Evolutionary conservation across 1,140 invertebrate species (phyloP), one percentile per base, ranked within the genome.

Genomic region (Drosophila equinoxialis): DNA sequence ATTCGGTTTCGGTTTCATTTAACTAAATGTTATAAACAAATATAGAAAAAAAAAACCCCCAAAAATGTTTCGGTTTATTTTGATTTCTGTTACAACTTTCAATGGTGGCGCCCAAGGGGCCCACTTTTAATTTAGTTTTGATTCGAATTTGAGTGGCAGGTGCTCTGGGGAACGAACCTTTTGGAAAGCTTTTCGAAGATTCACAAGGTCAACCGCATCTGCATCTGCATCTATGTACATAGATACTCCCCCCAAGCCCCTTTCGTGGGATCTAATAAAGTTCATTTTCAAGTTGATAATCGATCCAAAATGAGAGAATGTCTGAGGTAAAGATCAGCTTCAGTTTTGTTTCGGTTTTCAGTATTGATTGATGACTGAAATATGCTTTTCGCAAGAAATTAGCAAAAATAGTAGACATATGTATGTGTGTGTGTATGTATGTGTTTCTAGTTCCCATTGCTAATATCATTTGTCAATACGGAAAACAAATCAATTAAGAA

Each of bases 1-100:
- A 75, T 81, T 85, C 67, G 79, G 79, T 75, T 73, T 79, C 78
- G 71, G 83, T 79, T 87, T 74, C 64, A 69, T 71, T 64, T 77
- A 58, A 33, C 55, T 58, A 17, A 51, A 51, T 51, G 45, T 51
- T 51, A 51, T 23, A 10, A 51, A 11, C 14, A 48, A 48, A 48
- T 48, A 48, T 48, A 48, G 14, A 51, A 23, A 51, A 10, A 20
- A 51, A 51, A 51, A 20, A 23, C 3, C 3, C 23, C 23, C 3
- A 51, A 20, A 51, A 8, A 51, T 2, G 8, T 59, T 39, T 14
- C n/a, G 26, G 10, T 17, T 58, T 35, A 35, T 55, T 6, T 20
- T 30, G 23, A 42, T 63, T 63, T 51, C 77, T 81, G 74, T 74
- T 78, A 77, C 75, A 68, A 68, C 79, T 79, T 87, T 85, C 79